phyloP scores from a whole-genome alignment of 2,113 vertebrate species.

The Castor canadensis region DNA sequence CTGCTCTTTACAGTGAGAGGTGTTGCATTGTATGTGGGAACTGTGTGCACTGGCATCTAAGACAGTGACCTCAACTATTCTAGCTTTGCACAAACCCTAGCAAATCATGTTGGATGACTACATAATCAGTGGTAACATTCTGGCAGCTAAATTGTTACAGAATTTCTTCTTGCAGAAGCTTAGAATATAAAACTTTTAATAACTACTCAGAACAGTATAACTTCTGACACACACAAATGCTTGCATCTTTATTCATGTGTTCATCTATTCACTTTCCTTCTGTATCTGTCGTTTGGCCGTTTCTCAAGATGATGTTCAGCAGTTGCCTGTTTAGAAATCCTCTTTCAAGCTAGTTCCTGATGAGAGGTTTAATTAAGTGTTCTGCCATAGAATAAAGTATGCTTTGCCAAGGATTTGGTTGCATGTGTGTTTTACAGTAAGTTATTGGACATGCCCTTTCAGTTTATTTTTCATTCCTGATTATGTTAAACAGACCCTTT shows the following conservation, averaged over 20 bases:
- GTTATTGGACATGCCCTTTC: constrained; percentile 73
- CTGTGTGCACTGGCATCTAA: constrained; percentile 86
- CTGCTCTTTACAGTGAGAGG: constrained; percentile 86
- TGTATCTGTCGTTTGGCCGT: constrained; percentile 70
- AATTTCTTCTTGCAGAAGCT: constrained; percentile 80
- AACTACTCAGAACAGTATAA: constrained; percentile 75
- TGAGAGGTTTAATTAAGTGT: constrained; percentile 78
- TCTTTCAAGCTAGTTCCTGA: constrained; percentile 74
- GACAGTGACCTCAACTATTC: constrained; percentile 84
- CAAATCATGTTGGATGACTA: constrained; percentile 80
- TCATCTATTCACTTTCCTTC: constrained; percentile 72
- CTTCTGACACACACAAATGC: constrained; percentile 78
- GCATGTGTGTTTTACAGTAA: constrained; percentile 76
- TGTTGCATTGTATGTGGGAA: constrained; percentile 84
- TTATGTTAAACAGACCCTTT: constrained; percentile 42
- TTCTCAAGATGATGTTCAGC: constrained; percentile 72
- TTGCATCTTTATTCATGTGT: constrained; percentile 69
- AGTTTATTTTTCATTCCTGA: constrained; percentile 54
- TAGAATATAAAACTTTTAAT: constrained; percentile 68
- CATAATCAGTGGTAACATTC: constrained; percentile 80
- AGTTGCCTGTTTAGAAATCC: constrained; percentile 76
- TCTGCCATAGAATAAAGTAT: constrained; percentile 47
- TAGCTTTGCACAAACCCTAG: constrained; percentile 67
- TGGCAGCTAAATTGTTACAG: constrained; percentile 86
- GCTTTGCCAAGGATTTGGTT: constrained; percentile 72